These are phyloP conservation scores for Phyllotreta cruciferae DNA, from an alignment of 2,888 invertebrate genomes.

Conservation along the genomic window DNA sequence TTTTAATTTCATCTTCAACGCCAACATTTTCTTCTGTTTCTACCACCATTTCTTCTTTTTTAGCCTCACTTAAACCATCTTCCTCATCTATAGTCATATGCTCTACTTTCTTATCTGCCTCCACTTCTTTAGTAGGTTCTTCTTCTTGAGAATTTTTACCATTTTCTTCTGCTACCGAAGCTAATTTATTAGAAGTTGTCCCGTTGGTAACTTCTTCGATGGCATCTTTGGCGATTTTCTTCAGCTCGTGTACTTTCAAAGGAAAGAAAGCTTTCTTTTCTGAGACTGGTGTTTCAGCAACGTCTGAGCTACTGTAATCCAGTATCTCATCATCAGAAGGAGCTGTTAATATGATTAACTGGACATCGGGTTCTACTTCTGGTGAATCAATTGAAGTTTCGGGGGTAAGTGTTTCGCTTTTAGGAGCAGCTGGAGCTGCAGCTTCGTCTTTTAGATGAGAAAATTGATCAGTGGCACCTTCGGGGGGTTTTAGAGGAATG, in stretches of 20 bases:
- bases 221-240: constrained; percentile 53
- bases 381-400: too few species aligned
- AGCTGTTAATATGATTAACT: constrained; percentile 57
- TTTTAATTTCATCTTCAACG: not conserved
- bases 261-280: constrained; percentile 47
- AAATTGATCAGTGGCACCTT: constrained; percentile 57
- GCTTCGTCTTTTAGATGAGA: constrained; percentile 48
- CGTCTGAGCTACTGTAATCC: constrained; percentile 49
- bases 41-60: constrained; percentile 38
- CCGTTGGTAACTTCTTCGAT: constrained; percentile 53
- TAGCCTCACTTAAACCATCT: constrained; percentile 55
- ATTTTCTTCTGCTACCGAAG: constrained; percentile 46
- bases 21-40: not conserved
- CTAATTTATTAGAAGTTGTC: constrained; percentile 40
- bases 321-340: constrained; percentile 59
- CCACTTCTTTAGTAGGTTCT: constrained; percentile 6
- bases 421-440: constrained; percentile 1
- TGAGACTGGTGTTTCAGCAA: constrained; percentile 55
- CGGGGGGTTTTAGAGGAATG: constrained; percentile 58
- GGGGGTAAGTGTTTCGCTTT: constrained; percentile 2
- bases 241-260: constrained; percentile 51
- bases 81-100: constrained; percentile 55
- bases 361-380: constrained; percentile 42
- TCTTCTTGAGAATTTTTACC: constrained; percentile 31
- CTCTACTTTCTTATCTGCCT: constrained; percentile 24